Percentiles rank a stretch among this genome's conserved stretches.
phyloP scores from a whole-genome alignment of 2,888 invertebrate species.

The Plagodis pulveraria region DNA sequence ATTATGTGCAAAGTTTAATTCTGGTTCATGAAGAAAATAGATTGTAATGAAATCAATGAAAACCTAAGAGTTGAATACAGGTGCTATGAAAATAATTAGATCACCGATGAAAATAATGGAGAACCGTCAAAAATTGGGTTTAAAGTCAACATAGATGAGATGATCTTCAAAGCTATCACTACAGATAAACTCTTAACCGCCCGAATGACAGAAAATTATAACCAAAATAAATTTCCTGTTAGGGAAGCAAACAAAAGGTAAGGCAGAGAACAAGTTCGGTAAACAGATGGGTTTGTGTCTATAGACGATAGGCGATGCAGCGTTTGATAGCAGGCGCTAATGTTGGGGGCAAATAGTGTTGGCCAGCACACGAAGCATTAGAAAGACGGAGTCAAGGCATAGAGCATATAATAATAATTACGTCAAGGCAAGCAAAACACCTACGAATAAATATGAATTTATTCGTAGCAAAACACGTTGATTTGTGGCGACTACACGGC shows the following conservation, averaged over 20 bases:
- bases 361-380: slow-evolving; percentile 27
- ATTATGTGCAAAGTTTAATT: no score
- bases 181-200: slow-evolving; percentile 61
- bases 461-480: not conserved
- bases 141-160: slow-evolving; percentile 62
- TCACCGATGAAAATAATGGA: slow-evolving; percentile 18
- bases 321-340: slow-evolving; percentile 80
- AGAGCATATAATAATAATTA: no score
- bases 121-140: slow-evolving; percentile 41
- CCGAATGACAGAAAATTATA: slow-evolving; percentile 81
- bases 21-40: no score
- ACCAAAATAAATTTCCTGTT: slow-evolving; percentile 84
- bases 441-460: no score
- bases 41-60: no score
- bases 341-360: slow-evolving; percentile 56
- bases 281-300: slow-evolving; percentile 73
- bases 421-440: no score
- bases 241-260: slow-evolving; percentile 72
- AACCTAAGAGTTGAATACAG: no score
- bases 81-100: no score
- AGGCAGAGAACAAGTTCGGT: slow-evolving; percentile 65
- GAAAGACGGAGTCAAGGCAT: slow-evolving; percentile 8
- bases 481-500: not conserved
- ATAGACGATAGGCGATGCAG: slow-evolving; percentile 72
- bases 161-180: slow-evolving; percentile 43